These are phyloP conservation scores for Micoletzkya japonica DNA, from an alignment of 2,888 invertebrate genomes.

Conservation along the genomic window DNA sequence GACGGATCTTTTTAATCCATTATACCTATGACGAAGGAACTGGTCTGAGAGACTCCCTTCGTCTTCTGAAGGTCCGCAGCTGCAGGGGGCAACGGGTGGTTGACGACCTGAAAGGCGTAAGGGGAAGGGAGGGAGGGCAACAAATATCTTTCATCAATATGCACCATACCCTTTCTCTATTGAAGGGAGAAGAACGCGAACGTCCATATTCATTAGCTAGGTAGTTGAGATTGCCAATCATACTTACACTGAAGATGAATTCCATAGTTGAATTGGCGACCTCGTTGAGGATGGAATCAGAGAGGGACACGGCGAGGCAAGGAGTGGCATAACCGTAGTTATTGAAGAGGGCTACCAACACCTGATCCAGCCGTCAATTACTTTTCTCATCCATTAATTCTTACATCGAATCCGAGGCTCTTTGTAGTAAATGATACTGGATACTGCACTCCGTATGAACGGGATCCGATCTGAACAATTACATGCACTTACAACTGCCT, in stretches of 20 bases:
- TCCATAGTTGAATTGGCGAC: too few species aligned
- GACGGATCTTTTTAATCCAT: background rate
- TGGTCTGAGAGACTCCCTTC: conserved; percentile 4
- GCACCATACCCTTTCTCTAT: too few species aligned
- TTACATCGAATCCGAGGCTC: background rate
- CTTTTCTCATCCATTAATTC: background rate
- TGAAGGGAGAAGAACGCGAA: too few species aligned
- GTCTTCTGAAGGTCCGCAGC: conserved; percentile 24
- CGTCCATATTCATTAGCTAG: too few species aligned
- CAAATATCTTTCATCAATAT: too few species aligned
- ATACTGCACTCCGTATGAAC: conserved; percentile 48
- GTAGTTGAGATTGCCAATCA: too few species aligned
- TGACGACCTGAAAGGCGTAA: conserved; percentile 40
- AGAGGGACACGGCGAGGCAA: conserved; percentile 43
- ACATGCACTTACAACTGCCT: too few species aligned
- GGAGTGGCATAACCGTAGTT: conserved; percentile 50
- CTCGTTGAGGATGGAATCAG: conserved; percentile 46
- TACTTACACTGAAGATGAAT: too few species aligned
- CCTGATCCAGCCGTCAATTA: background rate
- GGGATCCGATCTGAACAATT: conserved; percentile 37
- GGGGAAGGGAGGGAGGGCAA: too few species aligned
- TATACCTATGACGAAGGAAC: conserved; percentile 9
- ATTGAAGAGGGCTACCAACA: conserved; percentile 30
- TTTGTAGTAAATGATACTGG: conserved; percentile 39
- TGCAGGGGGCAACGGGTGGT: conserved; percentile 45